Evolutionary conservation across 2,888 invertebrate genomes (phyloP).

Genomic region (Eurytoma adleriae): DNA sequence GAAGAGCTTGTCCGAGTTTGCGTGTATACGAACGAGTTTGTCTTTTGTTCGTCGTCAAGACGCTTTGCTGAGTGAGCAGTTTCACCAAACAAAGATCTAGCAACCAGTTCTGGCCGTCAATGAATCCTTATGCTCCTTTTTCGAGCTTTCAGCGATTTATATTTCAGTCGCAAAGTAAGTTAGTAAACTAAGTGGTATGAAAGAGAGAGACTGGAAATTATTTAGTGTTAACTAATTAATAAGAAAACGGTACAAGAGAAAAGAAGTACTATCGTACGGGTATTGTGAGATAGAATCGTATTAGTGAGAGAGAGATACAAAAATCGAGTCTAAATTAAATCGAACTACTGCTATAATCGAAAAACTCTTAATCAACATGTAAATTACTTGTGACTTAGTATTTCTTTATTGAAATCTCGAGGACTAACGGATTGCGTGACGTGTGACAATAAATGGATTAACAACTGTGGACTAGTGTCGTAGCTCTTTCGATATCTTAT

Average conservation of each 20-base stretch:
- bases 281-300: conserved; percentile 36
- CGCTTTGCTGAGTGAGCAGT: conserved; percentile 33
- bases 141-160: conserved; percentile 25
- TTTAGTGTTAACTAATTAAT: conserved; percentile 30
- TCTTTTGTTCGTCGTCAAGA: background rate
- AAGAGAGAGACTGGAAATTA: background rate
- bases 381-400: conserved; percentile 23
- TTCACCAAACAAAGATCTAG: conserved; percentile 34
- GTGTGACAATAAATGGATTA: conserved; percentile 29
- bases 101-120: conserved; percentile 13
- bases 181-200: conserved; percentile 30
- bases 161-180: conserved; percentile 6
- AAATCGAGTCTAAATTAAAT: conserved; percentile 45
- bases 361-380: conserved; percentile 33
- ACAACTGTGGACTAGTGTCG: conserved; percentile 26
- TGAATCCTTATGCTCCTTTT: conserved; percentile 39
- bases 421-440: conserved; percentile 33
- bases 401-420: conserved; percentile 8
- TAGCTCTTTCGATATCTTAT: conserved; percentile 19
- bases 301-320: conserved; percentile 30
- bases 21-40: conserved; percentile 19
- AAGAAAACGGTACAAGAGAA: conserved; percentile 33
- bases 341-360: conserved; percentile 45
- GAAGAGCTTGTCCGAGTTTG: conserved; percentile 35
- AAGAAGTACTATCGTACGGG: conserved; percentile 28